phyloP scores from a whole-genome alignment of 1,140 invertebrate genomes.

The Procambarus clarkii region DNA sequence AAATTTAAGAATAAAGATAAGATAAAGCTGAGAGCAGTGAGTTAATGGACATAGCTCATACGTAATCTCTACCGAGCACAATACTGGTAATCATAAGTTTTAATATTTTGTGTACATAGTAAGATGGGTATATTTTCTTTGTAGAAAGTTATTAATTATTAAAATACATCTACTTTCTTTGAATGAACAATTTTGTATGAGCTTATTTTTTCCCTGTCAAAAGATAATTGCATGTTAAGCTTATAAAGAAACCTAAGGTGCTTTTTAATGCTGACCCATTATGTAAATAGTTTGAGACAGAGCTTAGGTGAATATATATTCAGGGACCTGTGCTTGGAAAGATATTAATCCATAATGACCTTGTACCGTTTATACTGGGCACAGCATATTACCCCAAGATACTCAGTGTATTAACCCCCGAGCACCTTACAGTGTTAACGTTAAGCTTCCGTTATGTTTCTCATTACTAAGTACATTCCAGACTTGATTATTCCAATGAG shows the following conservation, averaged over 20 bases:
- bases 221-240: not conserved
- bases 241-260: not conserved
- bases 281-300: slow-evolving; percentile 2
- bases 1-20: not conserved
- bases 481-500: not conserved
- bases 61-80: not conserved
- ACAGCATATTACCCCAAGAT: too few species aligned
- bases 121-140: not conserved
- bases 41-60: not conserved
- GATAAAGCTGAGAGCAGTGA: not conserved
- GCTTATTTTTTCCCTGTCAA: not conserved
- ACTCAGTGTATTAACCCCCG: not conserved
- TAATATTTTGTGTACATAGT: not conserved
- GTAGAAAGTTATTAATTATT: not conserved
- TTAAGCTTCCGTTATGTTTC: not conserved
- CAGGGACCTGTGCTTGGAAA: not conserved
- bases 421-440: not conserved
- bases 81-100: not conserved
- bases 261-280: not conserved
- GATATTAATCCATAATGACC: not conserved
- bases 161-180: not conserved
- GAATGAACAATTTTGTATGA: not conserved
- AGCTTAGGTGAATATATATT: slow-evolving; percentile 7
- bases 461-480: not conserved
- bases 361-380: not conserved